A percentile compares a stretch with the other conserved stretches of the same genome.
phyloP scores from a whole-genome alignment of 2,888 invertebrate species.

The Gibbula magus region DNA sequence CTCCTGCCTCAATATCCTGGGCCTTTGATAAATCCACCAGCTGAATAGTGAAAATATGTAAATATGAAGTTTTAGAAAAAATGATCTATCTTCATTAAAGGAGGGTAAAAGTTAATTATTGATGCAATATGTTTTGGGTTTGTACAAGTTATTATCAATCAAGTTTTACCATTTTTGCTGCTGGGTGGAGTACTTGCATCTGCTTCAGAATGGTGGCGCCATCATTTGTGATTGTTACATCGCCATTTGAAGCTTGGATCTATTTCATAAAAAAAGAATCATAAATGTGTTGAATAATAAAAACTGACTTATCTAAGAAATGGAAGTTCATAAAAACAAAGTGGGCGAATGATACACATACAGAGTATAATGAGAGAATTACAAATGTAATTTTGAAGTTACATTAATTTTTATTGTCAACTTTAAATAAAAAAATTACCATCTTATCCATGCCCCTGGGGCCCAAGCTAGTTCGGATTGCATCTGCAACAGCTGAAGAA shows the following conservation, averaged over 20 bases:
- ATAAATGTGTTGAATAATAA: not conserved
- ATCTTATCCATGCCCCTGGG: constrained; percentile 99
- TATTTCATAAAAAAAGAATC: constrained; percentile 70
- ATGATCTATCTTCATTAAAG: no score
- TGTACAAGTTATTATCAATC: no score
- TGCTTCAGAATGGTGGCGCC: constrained; percentile 99
- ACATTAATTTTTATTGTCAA: not conserved
- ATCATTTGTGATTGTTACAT: constrained; percentile 99
- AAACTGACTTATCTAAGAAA: not conserved
- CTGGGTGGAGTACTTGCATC: constrained; percentile 98
- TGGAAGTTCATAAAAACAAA: not conserved
- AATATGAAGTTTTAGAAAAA: no score
- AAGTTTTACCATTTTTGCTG: constrained; percentile 95
- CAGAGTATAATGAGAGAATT: not conserved
- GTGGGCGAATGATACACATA: not conserved
- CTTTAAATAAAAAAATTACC: constrained; percentile 81
- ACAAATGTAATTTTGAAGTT: not conserved
- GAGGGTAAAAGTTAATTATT: no score
- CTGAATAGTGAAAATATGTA: constrained; percentile 78
- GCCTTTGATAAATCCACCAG: constrained; percentile 98
- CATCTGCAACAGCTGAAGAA: constrained; percentile 95
- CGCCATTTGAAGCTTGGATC: constrained; percentile 97
- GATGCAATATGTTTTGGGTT: no score
- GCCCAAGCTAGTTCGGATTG: constrained; percentile 97
- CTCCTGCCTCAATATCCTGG: constrained; percentile 99